These are phyloP conservation scores for Apotomis capreana DNA, from an alignment of 2,888 invertebrate species.

Conservation along the genomic window DNA sequence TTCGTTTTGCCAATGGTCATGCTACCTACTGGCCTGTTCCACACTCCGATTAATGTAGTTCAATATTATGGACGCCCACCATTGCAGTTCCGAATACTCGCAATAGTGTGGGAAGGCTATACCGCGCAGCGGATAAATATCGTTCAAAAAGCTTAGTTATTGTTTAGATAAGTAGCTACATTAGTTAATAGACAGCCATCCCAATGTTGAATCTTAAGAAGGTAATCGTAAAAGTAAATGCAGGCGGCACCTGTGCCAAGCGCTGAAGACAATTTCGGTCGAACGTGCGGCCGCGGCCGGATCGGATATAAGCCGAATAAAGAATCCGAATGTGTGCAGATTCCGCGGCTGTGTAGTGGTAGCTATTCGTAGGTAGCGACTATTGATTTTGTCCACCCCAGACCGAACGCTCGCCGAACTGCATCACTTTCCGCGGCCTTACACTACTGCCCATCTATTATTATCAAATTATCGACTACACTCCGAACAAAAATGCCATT, in stretches of 20 bases:
- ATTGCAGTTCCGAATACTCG: slow-evolving; percentile 15
- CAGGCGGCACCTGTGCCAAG: slow-evolving; percentile 66
- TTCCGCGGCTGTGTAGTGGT: slow-evolving; percentile 68
- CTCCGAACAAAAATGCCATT: slow-evolving; percentile 51
- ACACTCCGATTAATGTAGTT: slow-evolving; percentile 31
- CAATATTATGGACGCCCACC: slow-evolving; percentile 31
- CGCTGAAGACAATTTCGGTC: slow-evolving; percentile 62
- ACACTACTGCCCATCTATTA: slow-evolving; percentile 68
- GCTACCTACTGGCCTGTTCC: slow-evolving; percentile 31
- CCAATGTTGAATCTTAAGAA: no score
- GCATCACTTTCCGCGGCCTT: slow-evolving; percentile 62
- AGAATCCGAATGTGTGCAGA: slow-evolving; percentile 78
- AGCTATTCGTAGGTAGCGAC: slow-evolving; percentile 74
- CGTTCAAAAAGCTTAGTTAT: neutral
- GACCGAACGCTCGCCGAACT: slow-evolving; percentile 69
- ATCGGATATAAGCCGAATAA: slow-evolving; percentile 69
- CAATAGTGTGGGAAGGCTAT: slow-evolving; percentile 3
- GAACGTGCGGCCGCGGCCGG: slow-evolving; percentile 50
- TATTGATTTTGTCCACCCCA: slow-evolving; percentile 83
- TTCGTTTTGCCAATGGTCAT: slow-evolving; percentile 29
- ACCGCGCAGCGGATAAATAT: neutral
- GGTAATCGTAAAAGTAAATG: slow-evolving; percentile 21
- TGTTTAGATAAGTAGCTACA: slow-evolving; percentile 18
- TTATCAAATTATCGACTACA: slow-evolving; percentile 70
- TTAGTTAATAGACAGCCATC: no score